phyloP scores from a whole-genome alignment of 1,140 invertebrate genomes.

The Chionoecetes opilio region DNA sequence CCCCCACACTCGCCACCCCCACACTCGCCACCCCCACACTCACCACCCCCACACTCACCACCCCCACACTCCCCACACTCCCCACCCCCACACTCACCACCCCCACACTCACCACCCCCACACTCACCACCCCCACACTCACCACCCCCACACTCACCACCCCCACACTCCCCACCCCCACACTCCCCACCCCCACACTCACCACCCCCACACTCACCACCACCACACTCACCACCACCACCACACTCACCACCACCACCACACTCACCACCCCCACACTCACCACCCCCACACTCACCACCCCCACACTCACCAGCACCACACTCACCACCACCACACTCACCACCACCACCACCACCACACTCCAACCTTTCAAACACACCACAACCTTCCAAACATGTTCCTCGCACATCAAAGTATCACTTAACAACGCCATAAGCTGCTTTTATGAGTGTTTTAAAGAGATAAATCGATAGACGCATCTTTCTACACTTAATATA shows the following conservation, averaged over 20 bases:
- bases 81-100: background rate
- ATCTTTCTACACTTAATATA: too few species aligned
- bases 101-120: background rate
- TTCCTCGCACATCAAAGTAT: background rate
- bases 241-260: background rate
- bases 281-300: background rate
- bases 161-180: background rate
- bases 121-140: background rate
- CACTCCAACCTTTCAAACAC: background rate
- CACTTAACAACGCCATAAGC: background rate
- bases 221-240: background rate
- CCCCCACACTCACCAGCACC: too few species aligned
- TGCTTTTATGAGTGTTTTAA: background rate
- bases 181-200: background rate
- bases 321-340: background rate
- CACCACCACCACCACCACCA: background rate
- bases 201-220: background rate
- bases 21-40: background rate
- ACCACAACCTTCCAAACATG: background rate
- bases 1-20: background rate
- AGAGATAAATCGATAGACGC: too few species aligned
- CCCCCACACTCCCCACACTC: background rate
- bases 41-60: background rate
- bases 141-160: background rate
- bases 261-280: background rate